A percentile compares a stretch with the other conserved stretches of the same genome.
Evolutionary conservation across 2,797 vertebrate species (phyloP).

Genomic region (Harpagifer antarcticus): DNA sequence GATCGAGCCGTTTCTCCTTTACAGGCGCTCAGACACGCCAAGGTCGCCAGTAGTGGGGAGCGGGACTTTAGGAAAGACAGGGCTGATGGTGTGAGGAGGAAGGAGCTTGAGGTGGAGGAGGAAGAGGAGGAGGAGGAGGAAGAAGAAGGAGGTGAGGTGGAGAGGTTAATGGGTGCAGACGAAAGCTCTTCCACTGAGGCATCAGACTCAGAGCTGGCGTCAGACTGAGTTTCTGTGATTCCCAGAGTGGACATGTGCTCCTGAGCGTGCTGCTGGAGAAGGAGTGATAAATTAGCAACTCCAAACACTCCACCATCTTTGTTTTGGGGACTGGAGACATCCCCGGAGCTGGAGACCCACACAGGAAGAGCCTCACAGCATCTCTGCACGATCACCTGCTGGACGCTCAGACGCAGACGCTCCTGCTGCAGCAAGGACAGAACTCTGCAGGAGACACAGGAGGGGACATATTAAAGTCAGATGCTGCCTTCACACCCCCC

Average conservation of each 20-base stretch:
- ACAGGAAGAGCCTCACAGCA: conserved; percentile 92
- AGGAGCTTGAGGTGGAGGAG: conserved; percentile 61
- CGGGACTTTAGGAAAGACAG: conserved; percentile 92
- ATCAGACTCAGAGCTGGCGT: conserved; percentile 75
- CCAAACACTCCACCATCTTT: conserved; percentile 66
- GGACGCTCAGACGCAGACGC: conserved; percentile 88
- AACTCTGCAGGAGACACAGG: conserved; percentile 77
- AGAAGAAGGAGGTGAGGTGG: conserved; percentile 70
- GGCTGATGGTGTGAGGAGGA: conserved; percentile 90
- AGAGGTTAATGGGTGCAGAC: conserved; percentile 51
- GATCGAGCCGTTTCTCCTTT: conserved; percentile 76
- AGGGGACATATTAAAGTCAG: not conserved
- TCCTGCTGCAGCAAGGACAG: conserved; percentile 89
- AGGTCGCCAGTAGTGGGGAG: conserved; percentile 86
- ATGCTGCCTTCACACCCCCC: not conserved
- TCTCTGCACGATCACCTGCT: conserved; percentile 91
- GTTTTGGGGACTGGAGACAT: not conserved
- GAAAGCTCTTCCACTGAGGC: conserved; percentile 71
- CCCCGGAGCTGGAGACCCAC: conserved; percentile 74
- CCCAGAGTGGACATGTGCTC: conserved; percentile 79
- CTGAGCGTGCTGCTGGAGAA: conserved; percentile 83
- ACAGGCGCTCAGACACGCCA: conserved; percentile 89
- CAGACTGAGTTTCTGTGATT: conserved; percentile 62
- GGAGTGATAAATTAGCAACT: conserved; percentile 74
- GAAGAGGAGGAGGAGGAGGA: conserved; percentile 48